Percentiles rank a stretch among this genome's conserved stretches.
Evolutionary conservation across 2,113 vertebrate species (phyloP).

Genomic region (Macheiramphus alcinus): DNA sequence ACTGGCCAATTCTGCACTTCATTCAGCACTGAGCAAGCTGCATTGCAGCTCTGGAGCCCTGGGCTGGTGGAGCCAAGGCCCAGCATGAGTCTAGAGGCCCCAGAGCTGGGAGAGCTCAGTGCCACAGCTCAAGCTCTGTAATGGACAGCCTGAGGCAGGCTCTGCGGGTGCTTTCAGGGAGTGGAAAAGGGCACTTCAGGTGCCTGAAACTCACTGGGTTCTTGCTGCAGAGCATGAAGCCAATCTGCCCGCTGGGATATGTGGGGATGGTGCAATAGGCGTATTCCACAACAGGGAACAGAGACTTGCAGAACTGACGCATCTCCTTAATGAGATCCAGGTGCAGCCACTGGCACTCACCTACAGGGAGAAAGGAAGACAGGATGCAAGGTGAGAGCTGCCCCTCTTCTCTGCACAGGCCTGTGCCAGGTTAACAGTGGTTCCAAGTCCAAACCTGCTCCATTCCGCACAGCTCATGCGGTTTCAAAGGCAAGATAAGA

Average conservation of each 20-base stretch:
- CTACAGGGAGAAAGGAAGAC: conserved; percentile 53
- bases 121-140: not conserved
- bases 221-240: conserved; percentile 99
- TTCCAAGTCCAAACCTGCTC: conserved; percentile 42
- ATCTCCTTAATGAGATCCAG: conserved; percentile 97
- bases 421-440: not conserved
- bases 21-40: not conserved
- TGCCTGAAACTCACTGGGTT: conserved; percentile 80
- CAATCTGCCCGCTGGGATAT: conserved; percentile 96
- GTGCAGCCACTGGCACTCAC: conserved; percentile 98
- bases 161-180: not conserved
- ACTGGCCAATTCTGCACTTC: not conserved
- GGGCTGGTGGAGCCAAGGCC: not conserved
- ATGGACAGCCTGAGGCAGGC: not conserved
- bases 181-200: not conserved
- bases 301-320: conserved; percentile 92
- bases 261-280: conserved; percentile 97
- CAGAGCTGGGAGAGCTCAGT: not conserved
- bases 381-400: not conserved
- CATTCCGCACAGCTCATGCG: not conserved
- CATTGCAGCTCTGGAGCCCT: not conserved
- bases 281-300: conserved; percentile 93
- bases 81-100: not conserved
- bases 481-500: not conserved
- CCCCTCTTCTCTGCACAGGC: not conserved